A percentile compares a stretch with the other conserved stretches of the same genome.
phyloP scores from a whole-genome alignment of 2,797 vertebrate genomes.

The Crotalus adamanteus region DNA sequence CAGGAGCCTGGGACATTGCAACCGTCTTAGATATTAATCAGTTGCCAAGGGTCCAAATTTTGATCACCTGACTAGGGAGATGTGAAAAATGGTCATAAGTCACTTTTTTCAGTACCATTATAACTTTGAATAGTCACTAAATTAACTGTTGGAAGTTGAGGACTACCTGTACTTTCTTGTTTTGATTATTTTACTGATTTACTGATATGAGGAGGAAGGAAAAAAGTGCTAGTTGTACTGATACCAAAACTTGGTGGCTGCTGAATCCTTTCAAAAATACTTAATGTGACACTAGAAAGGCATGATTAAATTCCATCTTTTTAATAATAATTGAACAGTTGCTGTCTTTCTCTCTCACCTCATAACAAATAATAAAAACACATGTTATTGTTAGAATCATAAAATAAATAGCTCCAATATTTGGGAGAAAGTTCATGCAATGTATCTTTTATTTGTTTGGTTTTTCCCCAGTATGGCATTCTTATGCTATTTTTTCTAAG shows the following conservation, averaged over 20 bases:
- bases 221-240: neutral
- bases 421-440: neutral
- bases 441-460: neutral
- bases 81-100: neutral
- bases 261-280: neutral
- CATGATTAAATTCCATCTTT: neutral
- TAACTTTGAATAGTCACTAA: neutral
- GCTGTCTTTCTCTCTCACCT: neutral
- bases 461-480: neutral
- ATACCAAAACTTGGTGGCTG: neutral
- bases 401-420: neutral
- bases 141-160: neutral
- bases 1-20: neutral
- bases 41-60: neutral
- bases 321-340: neutral
- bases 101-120: neutral
- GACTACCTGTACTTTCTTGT: neutral
- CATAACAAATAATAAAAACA: neutral
- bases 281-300: neutral
- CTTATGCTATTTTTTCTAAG: neutral
- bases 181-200: neutral
- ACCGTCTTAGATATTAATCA: neutral
- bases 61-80: neutral
- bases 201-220: neutral
- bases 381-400: neutral